Evolutionary conservation across 2,797 vertebrate genomes (phyloP), one percentile per base, ranked within the genome.

Genomic region (Clarias pachynema): DNA sequence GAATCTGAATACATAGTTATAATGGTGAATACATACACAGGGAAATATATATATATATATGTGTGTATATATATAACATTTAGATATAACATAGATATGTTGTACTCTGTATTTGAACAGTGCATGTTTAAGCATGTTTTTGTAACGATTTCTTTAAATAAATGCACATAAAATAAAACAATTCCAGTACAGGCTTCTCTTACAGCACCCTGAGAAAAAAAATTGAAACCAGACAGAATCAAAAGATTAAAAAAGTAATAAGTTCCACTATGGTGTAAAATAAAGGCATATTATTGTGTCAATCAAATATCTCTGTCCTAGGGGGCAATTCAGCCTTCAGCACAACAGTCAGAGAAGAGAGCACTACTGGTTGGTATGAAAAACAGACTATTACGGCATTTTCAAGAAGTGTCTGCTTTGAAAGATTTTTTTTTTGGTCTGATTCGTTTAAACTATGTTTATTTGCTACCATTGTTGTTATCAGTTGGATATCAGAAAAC

Each of bases 171-270:
- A 94, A 93, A 95, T 93, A 90, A 72, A 94, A 14, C 91, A 91
- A 92, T 91, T 94, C 91, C 93, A 92, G 89, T 92, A 94, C 92
- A 95, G 94, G 94, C 93, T 91, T 95, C 93, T 95, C 94, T 94
- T 92, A 95, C 94, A 95, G 93, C 94, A 96, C 95, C 96, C 96
- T 96, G 96, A 96, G 96, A 94, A 95, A 95, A 90, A 91, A 88
- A 91, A 65, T 65, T 2, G 18, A 66, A 82, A 79, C 57, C 60
- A 86, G 44, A 84, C 91, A 91, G 89, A 90, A 91, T 91, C 62
- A 87, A 93, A 93, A 90, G 90, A 20, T 29, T 31, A 22, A 77
- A 93, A 94, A 91, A 92, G 91, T 93, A 93, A 95, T 93, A 92
- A 93, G 93, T 94, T 95, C 94, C 95, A 95, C 94, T 95, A 94